Conservation (phyloP, 92 coral and sea anemone genomes). For the Zoanthus sociatus region DNA sequence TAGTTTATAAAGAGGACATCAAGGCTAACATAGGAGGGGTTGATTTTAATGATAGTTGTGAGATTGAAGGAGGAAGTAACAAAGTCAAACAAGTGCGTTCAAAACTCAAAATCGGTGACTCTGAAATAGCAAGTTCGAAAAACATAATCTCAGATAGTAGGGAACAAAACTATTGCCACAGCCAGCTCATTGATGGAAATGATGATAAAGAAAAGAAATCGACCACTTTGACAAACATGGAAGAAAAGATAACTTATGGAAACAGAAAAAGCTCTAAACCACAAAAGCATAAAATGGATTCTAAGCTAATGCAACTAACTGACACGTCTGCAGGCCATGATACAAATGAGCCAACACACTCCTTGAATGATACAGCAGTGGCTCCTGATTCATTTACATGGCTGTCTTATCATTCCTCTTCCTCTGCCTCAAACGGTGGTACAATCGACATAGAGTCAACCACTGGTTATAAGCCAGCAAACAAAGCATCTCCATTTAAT, state of each 20-base stretch:
- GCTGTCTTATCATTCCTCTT: background rate
- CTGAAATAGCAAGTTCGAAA: background rate
- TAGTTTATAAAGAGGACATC: background rate
- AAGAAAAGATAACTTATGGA: background rate
- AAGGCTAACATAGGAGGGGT: background rate
- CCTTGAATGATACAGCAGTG: background rate
- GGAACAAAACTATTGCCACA: background rate
- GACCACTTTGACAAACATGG: background rate
- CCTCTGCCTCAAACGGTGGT: background rate
- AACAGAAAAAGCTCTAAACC: background rate
- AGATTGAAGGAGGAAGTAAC: background rate
- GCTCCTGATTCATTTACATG: background rate
- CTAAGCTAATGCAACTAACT: background rate
- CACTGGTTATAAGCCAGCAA: background rate
- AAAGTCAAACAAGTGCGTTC: background rate
- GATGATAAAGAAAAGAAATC: background rate
- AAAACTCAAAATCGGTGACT: background rate
- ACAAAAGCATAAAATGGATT: background rate
- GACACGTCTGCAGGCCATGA: background rate
- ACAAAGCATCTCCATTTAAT: slow-evolving; percentile 28
- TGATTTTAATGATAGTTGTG: background rate
- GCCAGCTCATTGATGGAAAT: background rate
- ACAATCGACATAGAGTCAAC: background rate
- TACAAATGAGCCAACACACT: background rate
- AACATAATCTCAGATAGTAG: background rate